Base-by-base conservation (phyloP, 2,888 invertebrate genomes). In the Himalopsyche japonica region DNA sequence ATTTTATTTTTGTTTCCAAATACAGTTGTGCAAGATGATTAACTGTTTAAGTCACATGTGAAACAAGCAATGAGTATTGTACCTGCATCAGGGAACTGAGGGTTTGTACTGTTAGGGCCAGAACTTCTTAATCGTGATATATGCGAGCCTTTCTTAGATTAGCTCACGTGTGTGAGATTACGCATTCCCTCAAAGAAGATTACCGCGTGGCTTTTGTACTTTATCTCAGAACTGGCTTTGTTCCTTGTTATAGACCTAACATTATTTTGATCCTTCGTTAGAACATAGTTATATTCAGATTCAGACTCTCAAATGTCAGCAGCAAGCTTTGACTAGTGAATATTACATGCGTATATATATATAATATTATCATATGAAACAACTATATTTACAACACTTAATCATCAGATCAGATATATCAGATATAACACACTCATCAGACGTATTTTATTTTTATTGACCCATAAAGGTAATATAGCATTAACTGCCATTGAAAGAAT, bases 131-230 rank as follows among this genome's bases (percentile, higher is more conserved):
- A 70, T 70, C 70, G 70, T 70, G 70, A 70, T 70, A 70, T 70
- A 70, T 70, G 70, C 70, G 70, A 70, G 24, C 27, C 70, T 24
- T 70, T 70, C 24, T 70, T 70, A 84, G 86, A 86, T 86, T 86
- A 86, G 81, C 84, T 84, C 84, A 86, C 86, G 86, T 86, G 86
- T 85, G 82, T 34, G 81, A 83, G 85, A 83, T 86, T 86, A 86
- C 86, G 85, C 86, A 85, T 86, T 85, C 82, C 84, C 86, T 86
- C 86, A 86, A 85, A 86, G 86, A 84, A 82, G 86, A 86, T 86
- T 84, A 85, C 85, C 37, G 37, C 84, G 79, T 32, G 86, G 86
- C 85, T 86, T 84, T 85, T 81, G 84, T 85, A 83, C 85, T 86
- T 86, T 83, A 85, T 86, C 85, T 83, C 78, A 48, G 82, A 37